phyloP scores from a whole-genome alignment of 2,888 invertebrate genomes.

The Reticulitermes lucifugus region DNA sequence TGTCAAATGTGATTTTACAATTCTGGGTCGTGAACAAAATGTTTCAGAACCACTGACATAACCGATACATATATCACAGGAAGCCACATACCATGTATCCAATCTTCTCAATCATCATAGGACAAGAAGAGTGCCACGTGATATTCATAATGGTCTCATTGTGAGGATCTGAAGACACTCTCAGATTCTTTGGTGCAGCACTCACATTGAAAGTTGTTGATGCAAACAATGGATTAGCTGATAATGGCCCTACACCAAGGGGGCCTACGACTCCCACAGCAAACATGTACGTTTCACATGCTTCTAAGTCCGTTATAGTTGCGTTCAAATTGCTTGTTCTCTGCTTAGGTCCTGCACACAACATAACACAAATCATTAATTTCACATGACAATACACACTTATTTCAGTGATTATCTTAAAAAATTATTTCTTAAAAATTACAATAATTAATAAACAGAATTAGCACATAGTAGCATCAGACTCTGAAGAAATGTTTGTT shows the following conservation, averaged over 20 bases:
- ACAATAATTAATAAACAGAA: too few relatives aligned
- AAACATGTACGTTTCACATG: conserved; percentile 81
- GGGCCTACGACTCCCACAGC: conserved; percentile 75
- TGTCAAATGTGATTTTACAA: too few relatives aligned
- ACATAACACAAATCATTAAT: conserved; percentile 41
- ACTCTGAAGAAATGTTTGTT: too few relatives aligned
- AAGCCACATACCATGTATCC: conserved; percentile 71
- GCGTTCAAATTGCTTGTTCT: conserved; percentile 68
- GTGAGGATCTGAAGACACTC: conserved; percentile 61
- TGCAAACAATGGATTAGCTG: conserved; percentile 65
- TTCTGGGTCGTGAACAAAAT: too few relatives aligned
- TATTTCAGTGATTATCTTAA: too few relatives aligned
- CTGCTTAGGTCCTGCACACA: conserved; percentile 59
- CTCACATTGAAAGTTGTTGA: conserved; percentile 72
- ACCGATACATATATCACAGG: background rate
- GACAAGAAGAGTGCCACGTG: conserved; percentile 80
- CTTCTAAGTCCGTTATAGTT: conserved; percentile 72
- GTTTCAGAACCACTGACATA: background rate
- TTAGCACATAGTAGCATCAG: too few relatives aligned
- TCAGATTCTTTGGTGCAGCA: conserved; percentile 77
- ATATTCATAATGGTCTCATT: conserved; percentile 69
- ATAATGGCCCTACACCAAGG: conserved; percentile 75
- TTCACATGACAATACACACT: conserved; percentile 17
- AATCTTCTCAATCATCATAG: conserved; percentile 63
- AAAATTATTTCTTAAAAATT: background rate